Conservation (phyloP, 2,797 vertebrate species). For the Gymnothorax javanicus region DNA sequence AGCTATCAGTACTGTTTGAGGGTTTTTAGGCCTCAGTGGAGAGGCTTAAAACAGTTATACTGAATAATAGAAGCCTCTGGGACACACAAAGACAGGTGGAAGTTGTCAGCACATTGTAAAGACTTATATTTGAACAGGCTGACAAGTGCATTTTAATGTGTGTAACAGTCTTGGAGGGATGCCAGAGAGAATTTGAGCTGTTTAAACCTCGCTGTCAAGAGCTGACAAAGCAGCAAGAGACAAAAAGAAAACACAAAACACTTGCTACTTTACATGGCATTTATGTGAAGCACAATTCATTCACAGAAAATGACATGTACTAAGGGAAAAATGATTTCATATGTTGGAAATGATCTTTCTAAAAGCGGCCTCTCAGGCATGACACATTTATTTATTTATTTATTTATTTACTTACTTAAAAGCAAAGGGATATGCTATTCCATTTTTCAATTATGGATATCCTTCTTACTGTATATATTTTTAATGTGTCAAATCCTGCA, state of each 20-base stretch:
- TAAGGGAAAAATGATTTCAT: not conserved
- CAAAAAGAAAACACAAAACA: not conserved
- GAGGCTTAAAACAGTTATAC: not conserved
- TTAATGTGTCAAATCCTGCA: too few relatives aligned
- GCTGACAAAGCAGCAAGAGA: not conserved
- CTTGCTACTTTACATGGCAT: not conserved
- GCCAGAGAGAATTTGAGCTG: constrained; percentile 6
- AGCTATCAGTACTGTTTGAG: not conserved
- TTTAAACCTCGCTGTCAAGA: not conserved
- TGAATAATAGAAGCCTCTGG: not conserved
- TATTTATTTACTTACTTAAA: too few relatives aligned
- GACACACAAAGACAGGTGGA: constrained; percentile 11
- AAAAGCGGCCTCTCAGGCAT: not conserved
- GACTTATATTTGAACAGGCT: constrained; percentile 6
- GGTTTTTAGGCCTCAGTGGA: not conserved
- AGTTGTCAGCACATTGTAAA: not conserved
- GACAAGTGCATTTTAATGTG: constrained; percentile 1
- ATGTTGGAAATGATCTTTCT: not conserved
- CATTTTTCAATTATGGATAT: too few relatives aligned
- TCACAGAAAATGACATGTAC: not conserved
- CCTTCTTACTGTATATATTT: too few relatives aligned
- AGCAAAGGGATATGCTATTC: too few relatives aligned
- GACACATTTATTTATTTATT: too few relatives aligned
- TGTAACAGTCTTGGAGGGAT: not conserved
- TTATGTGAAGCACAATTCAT: constrained; percentile 4